Base-by-base conservation (phyloP, 2,888 invertebrate genomes). In the Noctua janthina region DNA sequence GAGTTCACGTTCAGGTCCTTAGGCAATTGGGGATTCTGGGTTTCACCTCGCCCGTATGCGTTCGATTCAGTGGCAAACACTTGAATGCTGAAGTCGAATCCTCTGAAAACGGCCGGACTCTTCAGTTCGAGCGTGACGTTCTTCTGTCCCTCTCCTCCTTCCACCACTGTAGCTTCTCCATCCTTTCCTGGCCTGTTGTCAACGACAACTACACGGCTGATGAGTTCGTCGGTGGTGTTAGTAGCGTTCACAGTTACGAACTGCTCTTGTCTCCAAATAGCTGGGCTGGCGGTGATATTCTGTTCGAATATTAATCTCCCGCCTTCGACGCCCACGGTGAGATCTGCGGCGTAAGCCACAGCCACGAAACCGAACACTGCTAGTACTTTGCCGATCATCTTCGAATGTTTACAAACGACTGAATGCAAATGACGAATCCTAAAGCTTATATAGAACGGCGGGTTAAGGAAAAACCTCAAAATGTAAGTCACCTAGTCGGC, bases 51-150 rank as follows among this genome's bases (percentile, higher is more conserved):
- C 20, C 46, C 46, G 64, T 74, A 46, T 15, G 8, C 51, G 54
- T 83, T 81, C 8, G 90, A 89, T 4, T 92, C 87, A 10, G 86
- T 82, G 11, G 94, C 91, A 74, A 92, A 96, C 0, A 95, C 95
- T 90, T 95, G 91, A 2, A 96, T 90, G 49, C 92, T 92, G 84
- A 96, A 96, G 46, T 94, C 92, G 74, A 93, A 95, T 74, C 96
- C 96, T 88, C 96, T 91, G 54, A 96, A 92, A 2, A 94, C 92
- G 15, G 96, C 93, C 0, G 96, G 96, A 67, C 96, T 96, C 87
- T 95, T 94, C 2, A 97, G 87, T 87, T 96, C 94, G 17, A 97
- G 89, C 0, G 95, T 96, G 8, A 96, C 95, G 76, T 93, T 95
- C 62, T 93, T 92, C 62, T 95, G 89, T 82, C 96, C 96, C 71